These are phyloP conservation scores for Eristalinus aeneus DNA, from an alignment of 2,888 invertebrate species.

Conservation along the genomic window DNA sequence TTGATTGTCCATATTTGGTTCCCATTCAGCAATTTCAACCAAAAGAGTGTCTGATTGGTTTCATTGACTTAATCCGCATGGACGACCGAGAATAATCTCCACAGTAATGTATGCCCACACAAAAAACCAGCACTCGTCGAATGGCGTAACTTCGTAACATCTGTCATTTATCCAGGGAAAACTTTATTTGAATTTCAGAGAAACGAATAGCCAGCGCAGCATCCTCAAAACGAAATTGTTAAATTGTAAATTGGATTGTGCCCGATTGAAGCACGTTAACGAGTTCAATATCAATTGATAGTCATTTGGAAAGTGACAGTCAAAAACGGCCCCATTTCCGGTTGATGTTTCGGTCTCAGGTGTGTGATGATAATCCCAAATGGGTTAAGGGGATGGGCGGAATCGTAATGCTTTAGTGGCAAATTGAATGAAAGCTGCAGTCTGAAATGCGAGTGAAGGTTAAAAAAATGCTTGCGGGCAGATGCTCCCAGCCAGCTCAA, in stretches of 20 bases:
- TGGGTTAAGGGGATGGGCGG: neutral
- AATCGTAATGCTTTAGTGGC: neutral
- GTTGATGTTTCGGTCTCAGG: conserved; percentile 9
- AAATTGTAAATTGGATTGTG: conserved; percentile 38
- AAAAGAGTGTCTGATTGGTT: neutral
- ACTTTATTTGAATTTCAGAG: conserved; percentile 6
- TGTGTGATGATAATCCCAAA: conserved; percentile 7
- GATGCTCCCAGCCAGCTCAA: neutral
- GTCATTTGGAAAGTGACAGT: conserved; percentile 27
- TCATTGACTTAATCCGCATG: neutral
- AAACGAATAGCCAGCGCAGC: neutral
- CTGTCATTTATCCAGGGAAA: conserved; percentile 47
- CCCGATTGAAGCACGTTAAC: conserved; percentile 2
- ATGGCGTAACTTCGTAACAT: conserved; percentile 25
- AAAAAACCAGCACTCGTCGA: neutral
- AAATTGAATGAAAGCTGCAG: conserved; percentile 8
- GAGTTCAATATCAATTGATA: conserved; percentile 43
- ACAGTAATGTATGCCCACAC: neutral
- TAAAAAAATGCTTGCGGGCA: neutral
- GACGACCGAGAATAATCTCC: neutral
- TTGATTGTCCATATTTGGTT: neutral
- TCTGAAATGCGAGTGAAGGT: conserved; percentile 17
- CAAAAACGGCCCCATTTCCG: neutral
- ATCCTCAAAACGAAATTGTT: neutral
- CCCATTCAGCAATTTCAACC: neutral